phyloP scores from a whole-genome alignment of 1,140 invertebrate species.

The Pectinophora gossypiella region DNA sequence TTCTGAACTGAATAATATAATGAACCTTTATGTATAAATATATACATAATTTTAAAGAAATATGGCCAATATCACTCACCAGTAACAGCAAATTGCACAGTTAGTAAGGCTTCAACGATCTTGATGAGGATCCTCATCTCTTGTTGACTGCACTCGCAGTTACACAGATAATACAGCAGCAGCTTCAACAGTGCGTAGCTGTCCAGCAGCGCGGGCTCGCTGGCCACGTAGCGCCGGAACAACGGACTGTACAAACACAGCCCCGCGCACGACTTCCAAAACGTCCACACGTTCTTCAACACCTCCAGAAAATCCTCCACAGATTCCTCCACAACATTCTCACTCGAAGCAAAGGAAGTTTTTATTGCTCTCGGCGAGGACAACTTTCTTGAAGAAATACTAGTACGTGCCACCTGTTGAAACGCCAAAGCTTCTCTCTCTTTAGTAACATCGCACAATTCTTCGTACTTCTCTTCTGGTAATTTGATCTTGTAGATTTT shows the following conservation, averaged over 20 bases:
- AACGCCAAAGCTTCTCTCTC: constrained; percentile 34
- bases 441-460: constrained; percentile 43
- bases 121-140: constrained; percentile 48
- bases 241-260: constrained; percentile 77
- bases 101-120: constrained; percentile 62
- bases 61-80: constrained; percentile 51
- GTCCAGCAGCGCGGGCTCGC: constrained; percentile 41
- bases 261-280: constrained; percentile 77
- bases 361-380: constrained; percentile 26
- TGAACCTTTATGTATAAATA: too few species aligned
- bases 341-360: constrained; percentile 9
- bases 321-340: constrained; percentile 18
- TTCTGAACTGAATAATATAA: too few species aligned
- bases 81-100: constrained; percentile 59
- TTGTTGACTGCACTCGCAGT: constrained; percentile 16
- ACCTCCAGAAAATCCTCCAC: constrained; percentile 41
- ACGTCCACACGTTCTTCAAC: constrained; percentile 55
- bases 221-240: constrained; percentile 69
- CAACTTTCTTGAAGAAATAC: background rate
- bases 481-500: constrained; percentile 52
- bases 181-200: constrained; percentile 59
- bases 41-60: too few species aligned
- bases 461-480: constrained; percentile 34
- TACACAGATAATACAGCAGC: constrained; percentile 44
- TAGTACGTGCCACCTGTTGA: constrained; percentile 4